phyloP scores from a whole-genome alignment of 2,113 vertebrate genomes.

The Odontesthes bonariensis region DNA sequence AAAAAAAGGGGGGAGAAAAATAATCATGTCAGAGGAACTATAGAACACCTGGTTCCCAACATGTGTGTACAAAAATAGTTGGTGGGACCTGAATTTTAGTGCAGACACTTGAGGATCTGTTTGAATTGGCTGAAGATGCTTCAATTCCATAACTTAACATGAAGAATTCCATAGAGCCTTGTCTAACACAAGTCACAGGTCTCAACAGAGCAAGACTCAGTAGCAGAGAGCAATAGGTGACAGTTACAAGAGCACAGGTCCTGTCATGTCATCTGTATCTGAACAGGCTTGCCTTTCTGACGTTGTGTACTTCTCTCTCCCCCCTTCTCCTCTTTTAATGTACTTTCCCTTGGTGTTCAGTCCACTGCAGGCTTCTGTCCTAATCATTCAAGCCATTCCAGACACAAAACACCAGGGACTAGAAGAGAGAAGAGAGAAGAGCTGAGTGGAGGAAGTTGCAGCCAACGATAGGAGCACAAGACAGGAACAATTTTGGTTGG shows the following conservation, averaged over 20 bases:
- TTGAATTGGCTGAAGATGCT: not conserved
- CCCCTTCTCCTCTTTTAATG: slow-evolving; percentile 12
- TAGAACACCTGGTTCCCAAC: not conserved
- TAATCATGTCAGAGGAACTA: not conserved
- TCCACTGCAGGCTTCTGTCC: slow-evolving; percentile 47
- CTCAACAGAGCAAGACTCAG: slow-evolving; percentile 55
- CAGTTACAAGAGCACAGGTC: slow-evolving; percentile 61
- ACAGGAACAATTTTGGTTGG: slow-evolving; percentile 22
- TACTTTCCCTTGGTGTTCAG: slow-evolving; percentile 53
- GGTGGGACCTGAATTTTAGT: not conserved
- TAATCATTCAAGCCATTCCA: slow-evolving; percentile 55
- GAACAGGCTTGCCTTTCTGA: slow-evolving; percentile 51
- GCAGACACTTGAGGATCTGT: not conserved
- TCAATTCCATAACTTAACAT: not conserved
- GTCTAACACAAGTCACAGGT: slow-evolving; percentile 14
- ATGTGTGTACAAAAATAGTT: not conserved
- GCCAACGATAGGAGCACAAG: slow-evolving; percentile 23
- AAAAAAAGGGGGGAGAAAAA: not conserved
- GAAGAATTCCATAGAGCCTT: slow-evolving; percentile 2
- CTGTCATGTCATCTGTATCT: slow-evolving; percentile 70
- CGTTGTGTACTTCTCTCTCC: slow-evolving; percentile 43
- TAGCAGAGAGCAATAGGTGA: slow-evolving; percentile 58
- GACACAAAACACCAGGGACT: slow-evolving; percentile 35
- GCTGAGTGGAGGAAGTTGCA: slow-evolving; percentile 21
- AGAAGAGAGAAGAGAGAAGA: slow-evolving; percentile 12